A percentile compares a stretch with the other conserved stretches of the same genome.
Conservation (phyloP, 1,140 invertebrate species). For the Neodiprion virginianus region DNA sequence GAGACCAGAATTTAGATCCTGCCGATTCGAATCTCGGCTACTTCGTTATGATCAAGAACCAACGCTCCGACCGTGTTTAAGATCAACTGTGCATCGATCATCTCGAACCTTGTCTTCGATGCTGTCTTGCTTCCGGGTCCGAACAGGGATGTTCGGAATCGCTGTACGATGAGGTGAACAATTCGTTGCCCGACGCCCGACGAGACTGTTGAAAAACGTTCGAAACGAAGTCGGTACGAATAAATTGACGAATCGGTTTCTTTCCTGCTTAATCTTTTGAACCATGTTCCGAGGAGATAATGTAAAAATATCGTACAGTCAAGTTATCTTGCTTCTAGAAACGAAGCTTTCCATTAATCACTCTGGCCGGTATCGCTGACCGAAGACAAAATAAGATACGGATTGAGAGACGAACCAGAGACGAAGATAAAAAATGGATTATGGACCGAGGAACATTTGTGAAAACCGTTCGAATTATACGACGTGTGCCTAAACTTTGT, state of each 20-base stretch:
- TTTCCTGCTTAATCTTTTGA: too few species aligned
- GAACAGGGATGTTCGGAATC: neutral
- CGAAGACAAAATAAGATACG: neutral
- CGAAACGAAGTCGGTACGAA: neutral
- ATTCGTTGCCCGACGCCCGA: neutral
- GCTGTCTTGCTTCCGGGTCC: neutral
- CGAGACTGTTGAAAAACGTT: neutral
- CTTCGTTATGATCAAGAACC: constrained; percentile 23
- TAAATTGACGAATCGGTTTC: too few species aligned
- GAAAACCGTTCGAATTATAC: too few species aligned
- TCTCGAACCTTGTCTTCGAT: neutral
- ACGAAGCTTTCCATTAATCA: neutral
- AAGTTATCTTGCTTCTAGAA: neutral
- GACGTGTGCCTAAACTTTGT: too few species aligned
- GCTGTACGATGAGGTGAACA: neutral
- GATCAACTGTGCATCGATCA: too few species aligned
- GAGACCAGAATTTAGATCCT: constrained; percentile 31
- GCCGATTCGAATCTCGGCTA: neutral
- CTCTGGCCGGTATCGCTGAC: neutral
- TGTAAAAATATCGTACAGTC: too few species aligned
- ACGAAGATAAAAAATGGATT: too few species aligned
- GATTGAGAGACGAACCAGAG: too few species aligned
- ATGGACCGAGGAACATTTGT: too few species aligned
- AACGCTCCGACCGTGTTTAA: constrained; percentile 35
- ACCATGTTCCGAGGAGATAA: too few species aligned